Conservation (phyloP, 2,113 vertebrate genomes). For the Ctenomys sociabilis region DNA sequence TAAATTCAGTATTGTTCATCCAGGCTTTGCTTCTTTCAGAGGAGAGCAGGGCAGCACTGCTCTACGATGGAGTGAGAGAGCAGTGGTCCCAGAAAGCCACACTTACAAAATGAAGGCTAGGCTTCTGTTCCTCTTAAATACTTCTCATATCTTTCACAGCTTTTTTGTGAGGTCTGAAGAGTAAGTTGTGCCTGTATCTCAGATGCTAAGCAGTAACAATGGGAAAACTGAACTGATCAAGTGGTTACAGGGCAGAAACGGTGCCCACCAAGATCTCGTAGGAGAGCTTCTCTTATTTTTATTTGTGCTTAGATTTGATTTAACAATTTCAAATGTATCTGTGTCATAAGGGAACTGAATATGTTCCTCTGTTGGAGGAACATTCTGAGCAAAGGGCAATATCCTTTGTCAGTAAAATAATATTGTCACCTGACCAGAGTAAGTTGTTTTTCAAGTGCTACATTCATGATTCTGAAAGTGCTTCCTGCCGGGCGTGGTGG, state of each 20-base stretch:
- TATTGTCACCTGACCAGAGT: background rate
- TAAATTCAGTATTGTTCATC: background rate
- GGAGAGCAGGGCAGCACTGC: background rate
- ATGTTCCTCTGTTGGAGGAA: background rate
- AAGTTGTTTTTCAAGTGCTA: conserved; percentile 10
- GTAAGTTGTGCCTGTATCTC: background rate
- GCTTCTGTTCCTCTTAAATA: background rate
- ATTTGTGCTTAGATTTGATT: conserved; percentile 24
- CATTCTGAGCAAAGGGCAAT: background rate
- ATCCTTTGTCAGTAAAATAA: background rate
- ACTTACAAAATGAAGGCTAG: background rate
- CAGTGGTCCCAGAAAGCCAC: too few species aligned
- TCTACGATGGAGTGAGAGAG: fast-evolving
- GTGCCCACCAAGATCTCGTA: background rate
- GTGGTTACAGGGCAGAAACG: background rate
- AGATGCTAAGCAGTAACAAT: background rate
- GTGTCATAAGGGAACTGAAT: background rate
- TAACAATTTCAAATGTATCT: background rate
- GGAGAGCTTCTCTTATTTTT: background rate
- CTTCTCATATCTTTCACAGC: background rate
- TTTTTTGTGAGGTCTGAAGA: background rate
- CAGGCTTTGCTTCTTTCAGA: background rate
- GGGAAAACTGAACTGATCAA: background rate
- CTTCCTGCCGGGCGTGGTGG: too few species aligned
- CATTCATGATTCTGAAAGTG: background rate